Evolutionary conservation across 2,113 vertebrate species (phyloP), one percentile per base, ranked within the genome.

Genomic region (Mus spicilegus): DNA sequence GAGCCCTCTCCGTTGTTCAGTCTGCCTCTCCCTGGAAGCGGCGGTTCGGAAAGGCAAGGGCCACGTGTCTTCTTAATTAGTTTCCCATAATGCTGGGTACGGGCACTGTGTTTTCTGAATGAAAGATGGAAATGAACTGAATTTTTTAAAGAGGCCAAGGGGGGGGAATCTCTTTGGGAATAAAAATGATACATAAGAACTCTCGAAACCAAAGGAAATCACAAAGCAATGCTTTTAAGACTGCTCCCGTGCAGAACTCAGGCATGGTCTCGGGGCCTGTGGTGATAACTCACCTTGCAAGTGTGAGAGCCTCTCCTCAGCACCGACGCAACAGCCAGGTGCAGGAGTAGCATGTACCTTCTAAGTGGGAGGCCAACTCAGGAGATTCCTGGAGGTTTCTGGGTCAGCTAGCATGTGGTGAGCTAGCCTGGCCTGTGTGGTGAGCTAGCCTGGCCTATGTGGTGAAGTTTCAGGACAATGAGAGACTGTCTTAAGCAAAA

Each of bases 191-290:
- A 39, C 19, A n/a, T 4, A 10, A 2, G 30, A 80, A 33, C 26
- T 28, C 5, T 33, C 11, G 20, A 70, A 75, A 33, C 28, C 69
- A 19, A 42, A 46, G 42, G 65, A 14, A 69, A 54, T 19, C 58
- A 36, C 20, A n/a, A 19, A 0, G 3, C 19, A 17, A 2, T 28
- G 0, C 30, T 69, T 30, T 46, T 10, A 46, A 17, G 3, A 46
- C 10, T 22, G 1, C 24, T 51, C 67, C 28, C 3, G 0, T 46
- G 8, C 5, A 17, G 76, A 20, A 1, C 3, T 4, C 5, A 11
- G 72, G 24, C 36, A 19, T 3, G 22, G 69, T 28, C n/a, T 54
- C 12, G 22, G 33, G 36, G 86, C 30, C 46, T 54, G 65, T 49
- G 65, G 65, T 51, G 30, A 14, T 24, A 33, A 67, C 30, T 70